phyloP scores from a whole-genome alignment of 2,797 vertebrate genomes.

The Pipistrellus pipistrellus region DNA sequence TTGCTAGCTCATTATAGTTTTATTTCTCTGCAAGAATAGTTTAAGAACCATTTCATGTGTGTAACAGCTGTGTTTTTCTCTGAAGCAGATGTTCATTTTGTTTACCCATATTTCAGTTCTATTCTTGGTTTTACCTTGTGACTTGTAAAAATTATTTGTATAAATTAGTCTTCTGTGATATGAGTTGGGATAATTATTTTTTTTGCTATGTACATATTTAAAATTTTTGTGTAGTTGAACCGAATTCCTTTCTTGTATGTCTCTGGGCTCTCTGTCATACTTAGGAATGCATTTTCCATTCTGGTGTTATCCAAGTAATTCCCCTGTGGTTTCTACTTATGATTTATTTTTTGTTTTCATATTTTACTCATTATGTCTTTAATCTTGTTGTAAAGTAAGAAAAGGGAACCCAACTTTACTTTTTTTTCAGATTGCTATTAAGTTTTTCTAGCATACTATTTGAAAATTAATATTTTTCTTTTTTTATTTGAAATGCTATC shows the following conservation, averaged over 20 bases:
- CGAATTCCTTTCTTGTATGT: not conserved
- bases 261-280: not conserved
- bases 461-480: slow-evolving; percentile 10
- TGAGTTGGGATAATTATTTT: not conserved
- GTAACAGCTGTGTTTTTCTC: slow-evolving; percentile 33
- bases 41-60: not conserved
- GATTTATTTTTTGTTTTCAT: slow-evolving; percentile 18
- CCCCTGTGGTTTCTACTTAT: not conserved
- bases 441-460: slow-evolving; percentile 13
- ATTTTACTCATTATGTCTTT: slow-evolving; percentile 12
- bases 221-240: not conserved
- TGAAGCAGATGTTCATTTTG: slow-evolving; percentile 8
- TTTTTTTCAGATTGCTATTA: not conserved
- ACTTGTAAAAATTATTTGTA: not conserved
- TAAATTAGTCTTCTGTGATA: not conserved
- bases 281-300: not conserved
- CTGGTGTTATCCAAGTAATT: not conserved
- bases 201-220: not conserved
- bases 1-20: not conserved
- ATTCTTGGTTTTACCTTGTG: not conserved
- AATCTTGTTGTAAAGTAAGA: not conserved
- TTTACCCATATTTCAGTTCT: not conserved
- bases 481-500: not conserved
- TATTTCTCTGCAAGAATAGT: slow-evolving; percentile 11
- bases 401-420: not conserved